Base-by-base conservation (phyloP, 2,113 vertebrate species). In the Calcarius ornatus region DNA sequence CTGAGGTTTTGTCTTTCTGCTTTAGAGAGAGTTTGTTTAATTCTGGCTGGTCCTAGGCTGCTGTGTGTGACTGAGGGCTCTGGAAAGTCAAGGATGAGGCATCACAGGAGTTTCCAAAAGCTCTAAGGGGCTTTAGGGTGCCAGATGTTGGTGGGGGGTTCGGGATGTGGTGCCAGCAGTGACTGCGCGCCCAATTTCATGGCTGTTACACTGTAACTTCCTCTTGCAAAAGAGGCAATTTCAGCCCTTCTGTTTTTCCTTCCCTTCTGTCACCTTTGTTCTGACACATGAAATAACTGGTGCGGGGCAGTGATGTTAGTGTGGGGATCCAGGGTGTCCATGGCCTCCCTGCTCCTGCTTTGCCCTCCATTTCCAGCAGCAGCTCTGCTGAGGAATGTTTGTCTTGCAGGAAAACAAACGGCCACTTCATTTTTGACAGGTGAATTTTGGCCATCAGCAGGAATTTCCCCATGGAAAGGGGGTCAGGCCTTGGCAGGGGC, bases 391-490 rank as follows among this genome's bases (percentile, higher is more conserved):
- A 22, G 25, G n/a, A 30, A 5, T 9, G 20, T 14, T 23, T 42
- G 18, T 48, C n/a, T 35, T n/a, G 15, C 59, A 53, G 82, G 51
- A 10, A 23, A 27, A 20, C 17, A 6, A 30, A 30, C 15, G 22
- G 2, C 37, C 2, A 0, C 37, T 35, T 53, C 4, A 0, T 23
- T 53, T 57, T 38, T 35, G 38, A 8, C 11, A 4, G 61, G 17
- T 21, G 48, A 31, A 4, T 22, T 59, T 61, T 38, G 89, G 23
- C 17, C n/a, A 30, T 17, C 23, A 53, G 33, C 33, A 45, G 33
- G 15, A 50, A 38, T 73, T 59, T 33, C 10, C 0, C 0, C 0
- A 9, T 81, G 68, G 43, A 0, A 65, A 37, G 12, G 18, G 0
- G 10, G 0, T 27, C 12, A 51, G 59, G 12, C 42, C 22, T 57